These are phyloP conservation scores for Nyctibius grandis DNA, from an alignment of 2,797 vertebrate species.

Conservation along the genomic window DNA sequence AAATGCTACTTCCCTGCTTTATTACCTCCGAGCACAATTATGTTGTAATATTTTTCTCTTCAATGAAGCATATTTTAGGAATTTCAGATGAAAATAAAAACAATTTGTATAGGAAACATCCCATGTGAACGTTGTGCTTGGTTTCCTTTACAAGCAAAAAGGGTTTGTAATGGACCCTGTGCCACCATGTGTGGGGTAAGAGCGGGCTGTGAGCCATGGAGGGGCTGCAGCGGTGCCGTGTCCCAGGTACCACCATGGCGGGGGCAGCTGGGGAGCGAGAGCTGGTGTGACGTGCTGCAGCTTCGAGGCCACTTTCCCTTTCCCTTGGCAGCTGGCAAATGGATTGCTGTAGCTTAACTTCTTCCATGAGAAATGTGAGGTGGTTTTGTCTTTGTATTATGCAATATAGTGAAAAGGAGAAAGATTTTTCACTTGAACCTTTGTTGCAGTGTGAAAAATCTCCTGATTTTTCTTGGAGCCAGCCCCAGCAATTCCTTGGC, in stretches of 20 bases:
- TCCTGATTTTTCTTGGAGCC: background rate
- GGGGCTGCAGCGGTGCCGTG: too few species aligned
- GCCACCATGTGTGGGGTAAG: fast-evolving
- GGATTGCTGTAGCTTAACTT: background rate
- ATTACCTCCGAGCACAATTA: background rate
- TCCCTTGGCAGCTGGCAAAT: background rate
- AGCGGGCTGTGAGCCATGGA: fast-evolving
- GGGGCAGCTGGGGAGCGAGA: background rate
- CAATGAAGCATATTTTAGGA: background rate
- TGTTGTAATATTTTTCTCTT: background rate
- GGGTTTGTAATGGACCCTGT: background rate
- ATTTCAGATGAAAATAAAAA: background rate
- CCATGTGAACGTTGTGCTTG: background rate
- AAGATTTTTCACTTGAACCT: background rate
- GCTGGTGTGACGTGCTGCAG: fast-evolving
- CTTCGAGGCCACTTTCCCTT: background rate
- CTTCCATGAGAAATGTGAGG: background rate
- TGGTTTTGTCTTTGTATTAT: background rate
- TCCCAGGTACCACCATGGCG: fast-evolving
- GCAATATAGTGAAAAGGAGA: background rate
- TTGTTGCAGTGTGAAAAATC: background rate
- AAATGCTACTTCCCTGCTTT: background rate
- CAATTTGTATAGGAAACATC: background rate
- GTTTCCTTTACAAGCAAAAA: background rate
- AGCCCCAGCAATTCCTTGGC: background rate